phyloP scores from a whole-genome alignment of 53 echinoderm and acorn worm genomes.

The Henricia sp. region DNA sequence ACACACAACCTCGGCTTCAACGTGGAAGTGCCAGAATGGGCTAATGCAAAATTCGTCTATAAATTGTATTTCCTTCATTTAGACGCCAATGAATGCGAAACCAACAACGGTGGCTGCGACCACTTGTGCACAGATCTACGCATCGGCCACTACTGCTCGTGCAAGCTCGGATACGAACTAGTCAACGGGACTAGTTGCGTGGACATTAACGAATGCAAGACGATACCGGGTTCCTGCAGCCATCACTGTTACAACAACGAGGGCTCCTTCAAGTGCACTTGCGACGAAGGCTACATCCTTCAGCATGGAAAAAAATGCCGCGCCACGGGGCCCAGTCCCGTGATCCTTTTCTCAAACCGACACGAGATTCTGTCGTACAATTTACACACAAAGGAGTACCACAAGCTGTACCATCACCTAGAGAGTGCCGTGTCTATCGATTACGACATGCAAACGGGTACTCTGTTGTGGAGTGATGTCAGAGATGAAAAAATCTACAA shows the following conservation, averaged over 20 bases:
- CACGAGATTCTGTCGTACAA: constrained; percentile 74
- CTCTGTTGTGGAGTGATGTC: constrained; percentile 85
- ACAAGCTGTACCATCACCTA: constrained; percentile 54
- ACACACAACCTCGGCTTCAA: too few relatives aligned
- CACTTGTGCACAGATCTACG: constrained; percentile 67
- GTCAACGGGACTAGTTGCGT: constrained; percentile 57
- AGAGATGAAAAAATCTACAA: constrained; percentile 64
- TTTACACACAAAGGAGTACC: constrained; percentile 37
- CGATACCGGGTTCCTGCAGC: constrained; percentile 73
- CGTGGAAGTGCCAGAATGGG: too few relatives aligned
- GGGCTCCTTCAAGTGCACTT: constrained; percentile 79
- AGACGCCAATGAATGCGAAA: too few relatives aligned
- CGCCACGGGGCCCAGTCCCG: constrained; percentile 64
- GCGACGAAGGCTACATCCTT: constrained; percentile 75
- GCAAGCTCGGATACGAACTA: constrained; percentile 67
- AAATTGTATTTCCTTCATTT: too few relatives aligned
- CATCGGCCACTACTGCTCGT: constrained; percentile 70
- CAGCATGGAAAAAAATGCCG: constrained; percentile 62
- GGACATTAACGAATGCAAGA: constrained; percentile 95
- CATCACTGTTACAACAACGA: constrained; percentile 75
- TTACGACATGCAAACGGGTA: constrained; percentile 41
- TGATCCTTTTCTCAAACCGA: constrained; percentile 80
- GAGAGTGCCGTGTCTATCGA: constrained; percentile 79
- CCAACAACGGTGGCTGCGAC: too few relatives aligned
- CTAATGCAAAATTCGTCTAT: too few relatives aligned